These are phyloP conservation scores for Hemibagrus guttatus DNA, from an alignment of 2,797 vertebrate genomes.

Conservation along the genomic window DNA sequence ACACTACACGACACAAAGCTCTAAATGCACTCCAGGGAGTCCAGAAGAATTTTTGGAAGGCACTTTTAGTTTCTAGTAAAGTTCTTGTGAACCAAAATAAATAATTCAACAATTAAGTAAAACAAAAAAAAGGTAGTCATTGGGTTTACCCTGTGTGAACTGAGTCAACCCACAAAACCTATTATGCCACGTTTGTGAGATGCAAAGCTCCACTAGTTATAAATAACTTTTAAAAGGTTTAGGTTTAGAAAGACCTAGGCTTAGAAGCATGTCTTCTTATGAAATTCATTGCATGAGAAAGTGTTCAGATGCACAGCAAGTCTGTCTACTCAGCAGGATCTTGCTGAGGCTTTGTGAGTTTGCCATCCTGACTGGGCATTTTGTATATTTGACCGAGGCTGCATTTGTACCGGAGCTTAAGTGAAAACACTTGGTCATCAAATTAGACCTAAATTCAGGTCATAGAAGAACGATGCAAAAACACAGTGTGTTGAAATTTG, in stretches of 20 bases:
- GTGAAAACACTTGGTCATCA: constrained; percentile 45
- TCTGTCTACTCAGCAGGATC: constrained; percentile 38
- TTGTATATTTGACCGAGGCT: constrained; percentile 29
- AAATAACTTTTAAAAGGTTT: constrained; percentile 14
- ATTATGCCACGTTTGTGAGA: constrained; percentile 33
- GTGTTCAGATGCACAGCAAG: constrained; percentile 25
- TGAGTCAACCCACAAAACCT: constrained; percentile 3
- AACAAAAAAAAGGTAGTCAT: constrained; percentile 11
- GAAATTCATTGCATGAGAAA: constrained; percentile 20
- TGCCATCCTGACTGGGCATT: constrained; percentile 39
- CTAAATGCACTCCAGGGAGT: constrained; percentile 51
- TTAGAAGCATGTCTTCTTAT: constrained; percentile 11
- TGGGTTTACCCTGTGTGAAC: constrained; percentile 36
- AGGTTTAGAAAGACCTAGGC: constrained; percentile 16
- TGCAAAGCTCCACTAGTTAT: constrained; percentile 11
- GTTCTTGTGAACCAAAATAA: constrained; percentile 49
- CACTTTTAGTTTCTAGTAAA: constrained; percentile 14
- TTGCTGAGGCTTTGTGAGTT: constrained; percentile 35
- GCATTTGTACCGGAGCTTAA: constrained; percentile 36
- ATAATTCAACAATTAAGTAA: constrained; percentile 49
- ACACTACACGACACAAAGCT: constrained; percentile 55
- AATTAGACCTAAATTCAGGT: constrained; percentile 57
- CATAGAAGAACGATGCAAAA: constrained; percentile 51
- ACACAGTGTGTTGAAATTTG: constrained; percentile 44
- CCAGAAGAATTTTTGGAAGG: constrained; percentile 42